Evolutionary conservation across 2,797 vertebrate species (phyloP), one percentile per base, ranked within the genome.

Genomic region (Protonibea diacanthus): DNA sequence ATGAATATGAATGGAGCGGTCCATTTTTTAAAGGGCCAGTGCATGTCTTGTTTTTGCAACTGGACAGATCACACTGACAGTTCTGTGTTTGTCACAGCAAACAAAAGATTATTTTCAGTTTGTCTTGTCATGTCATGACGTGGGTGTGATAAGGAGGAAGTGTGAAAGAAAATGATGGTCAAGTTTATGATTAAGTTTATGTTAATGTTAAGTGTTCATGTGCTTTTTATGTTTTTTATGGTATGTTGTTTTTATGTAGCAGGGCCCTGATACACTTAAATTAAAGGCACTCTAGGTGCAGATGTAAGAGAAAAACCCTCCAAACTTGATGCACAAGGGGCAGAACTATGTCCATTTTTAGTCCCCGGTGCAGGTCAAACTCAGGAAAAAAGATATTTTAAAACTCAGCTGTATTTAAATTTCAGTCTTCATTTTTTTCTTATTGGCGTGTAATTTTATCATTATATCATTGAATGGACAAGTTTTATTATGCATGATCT

Each of bases 1-100:
- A 6, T 72, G n/a, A 21, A 3, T 6, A 17, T 23, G 60, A 86
- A 83, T 87, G 81, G 74, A 82, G 49, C 33, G 29, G 71, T 81
- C 85, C 81, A 45, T 4, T 51, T 44, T 11, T 90, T 90, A 88
- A 90, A 90, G 89, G 83, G 81, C 69, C 76, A 87, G 81, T 66
- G 42, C 77, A 1, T 33, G 45, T 66, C n/a, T 64, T 48, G 0
- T 61, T 12, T 62, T 20, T 81, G 71, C 84, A 64, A 77, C 40
- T 72, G 13, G 1, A 4, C 49, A 47, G 25, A 63, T 27, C 67
- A 78, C 63, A 64, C n/a, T 49, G 64, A 49, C 65, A 58, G 65
- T 20, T 49, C 57, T 9, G 1, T 23, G 14, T 60, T n/a, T 57
- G 23, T 55, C 17, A 21, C 0, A 25, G 40, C n/a, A 71, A 71